These are phyloP conservation scores for Harpalus rufipes DNA, from an alignment of 2,888 invertebrate genomes.

Conservation along the genomic window DNA sequence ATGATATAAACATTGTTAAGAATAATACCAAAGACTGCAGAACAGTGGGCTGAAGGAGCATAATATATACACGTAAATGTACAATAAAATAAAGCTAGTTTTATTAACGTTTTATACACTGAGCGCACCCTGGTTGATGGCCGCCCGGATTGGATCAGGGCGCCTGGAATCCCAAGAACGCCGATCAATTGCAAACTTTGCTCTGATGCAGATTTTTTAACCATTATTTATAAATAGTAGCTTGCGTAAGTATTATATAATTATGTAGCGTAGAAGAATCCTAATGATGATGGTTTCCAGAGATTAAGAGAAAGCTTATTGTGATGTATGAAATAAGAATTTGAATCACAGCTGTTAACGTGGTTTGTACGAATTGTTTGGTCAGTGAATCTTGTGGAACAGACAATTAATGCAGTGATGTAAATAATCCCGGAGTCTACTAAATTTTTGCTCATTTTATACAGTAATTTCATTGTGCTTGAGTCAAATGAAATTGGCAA, in stretches of 20 bases:
- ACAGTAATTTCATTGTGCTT: slow-evolving; percentile 27
- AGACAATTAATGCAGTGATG: slow-evolving; percentile 44
- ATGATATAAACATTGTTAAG: slow-evolving; percentile 70
- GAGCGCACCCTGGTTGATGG: slow-evolving; percentile 44
- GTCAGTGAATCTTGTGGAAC: slow-evolving; percentile 39
- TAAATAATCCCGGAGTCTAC: slow-evolving; percentile 43
- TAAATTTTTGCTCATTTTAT: slow-evolving; percentile 53
- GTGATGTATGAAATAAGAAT: slow-evolving; percentile 62
- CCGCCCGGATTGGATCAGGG: slow-evolving; percentile 12
- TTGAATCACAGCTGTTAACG: slow-evolving; percentile 42
- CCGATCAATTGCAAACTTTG: slow-evolving; percentile 51
- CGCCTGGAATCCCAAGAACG: slow-evolving; percentile 34
- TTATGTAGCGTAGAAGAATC: slow-evolving; percentile 59
- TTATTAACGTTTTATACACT: slow-evolving; percentile 61
- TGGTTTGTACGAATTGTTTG: slow-evolving; percentile 46
- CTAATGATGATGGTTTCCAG: slow-evolving; percentile 57
- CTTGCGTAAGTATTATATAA: slow-evolving; percentile 66
- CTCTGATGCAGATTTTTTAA: slow-evolving; percentile 63
- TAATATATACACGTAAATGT: slow-evolving; percentile 60
- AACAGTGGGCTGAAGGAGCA: slow-evolving; percentile 57
- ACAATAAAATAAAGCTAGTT: slow-evolving; percentile 59
- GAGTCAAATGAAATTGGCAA: slow-evolving; percentile 35
- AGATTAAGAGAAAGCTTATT: slow-evolving; percentile 62
- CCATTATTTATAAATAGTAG: slow-evolving; percentile 63
- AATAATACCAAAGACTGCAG: slow-evolving; percentile 72